Evolutionary conservation across 2,888 invertebrate genomes (phyloP).

Genomic region (Petrophora chlorosata): DNA sequence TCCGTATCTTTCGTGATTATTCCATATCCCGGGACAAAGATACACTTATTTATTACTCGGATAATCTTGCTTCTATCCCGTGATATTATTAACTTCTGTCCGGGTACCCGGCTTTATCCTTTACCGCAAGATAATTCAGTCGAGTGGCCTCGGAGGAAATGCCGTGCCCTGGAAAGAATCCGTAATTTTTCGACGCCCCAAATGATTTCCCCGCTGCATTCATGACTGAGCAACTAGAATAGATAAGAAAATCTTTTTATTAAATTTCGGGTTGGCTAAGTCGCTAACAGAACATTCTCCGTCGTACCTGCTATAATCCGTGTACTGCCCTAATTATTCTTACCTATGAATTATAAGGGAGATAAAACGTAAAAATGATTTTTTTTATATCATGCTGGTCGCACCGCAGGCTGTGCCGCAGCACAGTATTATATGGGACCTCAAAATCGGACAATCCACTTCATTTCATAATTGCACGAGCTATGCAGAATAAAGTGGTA

Average conservation of each 20-base stretch:
- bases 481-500: too few relatives aligned
- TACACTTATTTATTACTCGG: constrained; percentile 26
- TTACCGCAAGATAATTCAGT: constrained; percentile 38
- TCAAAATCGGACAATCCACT: too few relatives aligned
- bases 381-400: too few relatives aligned
- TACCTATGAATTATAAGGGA: too few relatives aligned
- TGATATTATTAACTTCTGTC: constrained; percentile 31
- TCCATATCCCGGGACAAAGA: constrained; percentile 12
- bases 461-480: too few relatives aligned
- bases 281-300: not conserved
- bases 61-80: constrained; percentile 27
- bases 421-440: too few relatives aligned
- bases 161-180: constrained; percentile 50
- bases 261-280: not conserved
- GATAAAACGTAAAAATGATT: too few relatives aligned
- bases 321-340: too few relatives aligned
- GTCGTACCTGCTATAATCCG: too few relatives aligned
- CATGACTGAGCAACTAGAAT: constrained; percentile 38
- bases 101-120: constrained; percentile 17
- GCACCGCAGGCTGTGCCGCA: too few relatives aligned
- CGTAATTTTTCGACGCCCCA: constrained; percentile 46
- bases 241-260: not conserved
- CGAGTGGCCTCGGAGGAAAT: constrained; percentile 52
- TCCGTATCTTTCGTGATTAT: constrained; percentile 4
- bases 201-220: constrained; percentile 62